A percentile compares a stretch with the other conserved stretches of the same genome.
Evolutionary conservation across 2,797 vertebrate species (phyloP).

Genomic region (Coregonus sp.): DNA sequence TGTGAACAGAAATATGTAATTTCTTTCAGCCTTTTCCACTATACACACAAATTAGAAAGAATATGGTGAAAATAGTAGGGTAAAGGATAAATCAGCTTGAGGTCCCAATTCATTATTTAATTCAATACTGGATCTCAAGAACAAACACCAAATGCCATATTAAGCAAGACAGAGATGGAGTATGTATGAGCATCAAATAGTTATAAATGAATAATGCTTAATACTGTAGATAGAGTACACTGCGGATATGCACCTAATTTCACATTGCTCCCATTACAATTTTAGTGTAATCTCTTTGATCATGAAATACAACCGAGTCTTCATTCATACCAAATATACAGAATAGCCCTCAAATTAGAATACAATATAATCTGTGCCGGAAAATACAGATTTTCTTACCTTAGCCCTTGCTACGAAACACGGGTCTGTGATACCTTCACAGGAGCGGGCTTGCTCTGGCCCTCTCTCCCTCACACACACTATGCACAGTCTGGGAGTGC

Average conservation of each 20-base stretch:
- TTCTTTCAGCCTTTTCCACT: too few relatives aligned
- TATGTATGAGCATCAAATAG: not conserved
- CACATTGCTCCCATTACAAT: not conserved
- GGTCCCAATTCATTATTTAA: not conserved
- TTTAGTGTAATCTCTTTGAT: not conserved
- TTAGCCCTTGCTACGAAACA: not conserved
- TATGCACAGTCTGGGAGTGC: not conserved
- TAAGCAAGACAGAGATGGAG: not conserved
- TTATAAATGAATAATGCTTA: not conserved
- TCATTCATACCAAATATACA: not conserved
- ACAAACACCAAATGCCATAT: not conserved
- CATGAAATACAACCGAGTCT: not conserved
- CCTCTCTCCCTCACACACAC: not conserved
- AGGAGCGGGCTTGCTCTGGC: conserved; percentile 1
- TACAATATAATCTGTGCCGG: not conserved
- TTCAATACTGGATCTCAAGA: not conserved
- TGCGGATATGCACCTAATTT: not conserved
- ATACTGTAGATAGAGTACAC: not conserved
- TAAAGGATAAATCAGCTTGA: not conserved
- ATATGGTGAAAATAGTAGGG: too few relatives aligned
- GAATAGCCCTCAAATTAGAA: not conserved
- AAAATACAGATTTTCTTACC: not conserved
- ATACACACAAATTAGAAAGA: too few relatives aligned
- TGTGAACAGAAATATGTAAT: not conserved
- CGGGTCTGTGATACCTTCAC: not conserved